phyloP scores from a whole-genome alignment of 2,888 invertebrate genomes.

The Schrankia costaestrigalis region DNA sequence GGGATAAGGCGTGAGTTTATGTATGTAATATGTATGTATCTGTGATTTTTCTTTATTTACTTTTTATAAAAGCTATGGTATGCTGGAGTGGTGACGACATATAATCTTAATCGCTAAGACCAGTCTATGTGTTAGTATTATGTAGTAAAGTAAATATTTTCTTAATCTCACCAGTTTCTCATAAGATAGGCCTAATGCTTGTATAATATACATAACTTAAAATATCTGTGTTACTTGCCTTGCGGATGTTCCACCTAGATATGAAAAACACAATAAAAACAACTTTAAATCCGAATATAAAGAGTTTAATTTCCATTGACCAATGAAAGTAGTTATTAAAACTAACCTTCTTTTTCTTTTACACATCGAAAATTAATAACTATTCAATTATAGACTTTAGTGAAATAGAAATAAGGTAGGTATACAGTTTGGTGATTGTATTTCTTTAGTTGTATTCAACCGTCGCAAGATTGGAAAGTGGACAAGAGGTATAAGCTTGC shows the following conservation, averaged over 20 bases:
- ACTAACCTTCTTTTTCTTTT: conserved; percentile 3
- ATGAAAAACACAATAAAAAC: conserved; percentile 5
- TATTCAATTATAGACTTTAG: conserved; percentile 3
- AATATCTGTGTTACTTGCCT: conserved; percentile 27
- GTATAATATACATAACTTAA: conserved; percentile 28
- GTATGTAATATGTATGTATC: no score
- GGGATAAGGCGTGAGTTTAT: no score
- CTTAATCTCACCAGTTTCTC: background rate
- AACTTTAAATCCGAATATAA: conserved; percentile 1
- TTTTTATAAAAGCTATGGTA: no score
- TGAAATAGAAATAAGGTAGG: conserved; percentile 6
- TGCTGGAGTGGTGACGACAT: no score
- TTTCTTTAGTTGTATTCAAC: conserved; percentile 8
- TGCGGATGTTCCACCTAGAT: conserved; percentile 32
- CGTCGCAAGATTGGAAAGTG: conserved; percentile 62
- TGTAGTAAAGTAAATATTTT: no score
- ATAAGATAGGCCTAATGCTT: conserved; percentile 9
- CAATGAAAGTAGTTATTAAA: conserved; percentile 23
- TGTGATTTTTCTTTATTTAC: no score
- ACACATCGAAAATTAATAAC: background rate
- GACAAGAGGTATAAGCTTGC: conserved; percentile 26
- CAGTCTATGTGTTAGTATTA: no score
- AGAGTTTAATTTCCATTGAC: conserved; percentile 10
- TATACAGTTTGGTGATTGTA: conserved; percentile 4
- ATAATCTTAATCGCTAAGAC: no score